Conservation (phyloP, 2,797 vertebrate species). For the Takifugu rubripes region DNA sequence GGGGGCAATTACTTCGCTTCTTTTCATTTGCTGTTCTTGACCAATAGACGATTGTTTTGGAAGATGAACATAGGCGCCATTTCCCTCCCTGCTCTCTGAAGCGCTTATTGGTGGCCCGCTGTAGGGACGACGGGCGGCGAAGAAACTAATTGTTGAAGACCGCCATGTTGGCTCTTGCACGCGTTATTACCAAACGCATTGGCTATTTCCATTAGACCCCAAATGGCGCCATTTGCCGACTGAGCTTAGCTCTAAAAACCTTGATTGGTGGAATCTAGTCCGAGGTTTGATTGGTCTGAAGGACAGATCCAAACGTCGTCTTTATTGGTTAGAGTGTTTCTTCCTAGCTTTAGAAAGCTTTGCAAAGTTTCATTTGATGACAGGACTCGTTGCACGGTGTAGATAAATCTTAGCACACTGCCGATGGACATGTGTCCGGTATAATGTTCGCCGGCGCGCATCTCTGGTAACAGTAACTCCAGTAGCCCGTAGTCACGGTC, state of each 20-base stretch:
- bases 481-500: constrained; percentile 20
- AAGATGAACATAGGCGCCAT: constrained; percentile 86
- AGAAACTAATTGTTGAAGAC: constrained; percentile 59
- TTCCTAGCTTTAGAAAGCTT: constrained; percentile 72
- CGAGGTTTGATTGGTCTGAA: constrained; percentile 91
- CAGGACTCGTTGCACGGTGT: constrained; percentile 33
- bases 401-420: constrained; percentile 19
- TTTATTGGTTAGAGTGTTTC: constrained; percentile 83
- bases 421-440: constrained; percentile 7
- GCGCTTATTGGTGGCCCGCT: constrained; percentile 86
- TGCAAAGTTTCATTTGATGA: constrained; percentile 70
- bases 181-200: fast-evolving
- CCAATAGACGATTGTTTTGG: constrained; percentile 85
- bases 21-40: constrained; percentile 77
- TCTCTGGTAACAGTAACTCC: constrained; percentile 40
- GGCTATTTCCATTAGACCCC: constrained; percentile 49
- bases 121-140: constrained; percentile 71
- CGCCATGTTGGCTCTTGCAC: constrained; percentile 74
- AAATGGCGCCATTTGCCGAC: constrained; percentile 80
- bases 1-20: constrained; percentile 44
- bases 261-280: constrained; percentile 90
- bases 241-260: constrained; percentile 79
- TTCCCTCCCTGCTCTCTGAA: constrained; percentile 83
- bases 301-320: constrained; percentile 84
- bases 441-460: neutral